Base-by-base conservation (phyloP, 2,888 invertebrate species). In the Tridacna crocea region DNA sequence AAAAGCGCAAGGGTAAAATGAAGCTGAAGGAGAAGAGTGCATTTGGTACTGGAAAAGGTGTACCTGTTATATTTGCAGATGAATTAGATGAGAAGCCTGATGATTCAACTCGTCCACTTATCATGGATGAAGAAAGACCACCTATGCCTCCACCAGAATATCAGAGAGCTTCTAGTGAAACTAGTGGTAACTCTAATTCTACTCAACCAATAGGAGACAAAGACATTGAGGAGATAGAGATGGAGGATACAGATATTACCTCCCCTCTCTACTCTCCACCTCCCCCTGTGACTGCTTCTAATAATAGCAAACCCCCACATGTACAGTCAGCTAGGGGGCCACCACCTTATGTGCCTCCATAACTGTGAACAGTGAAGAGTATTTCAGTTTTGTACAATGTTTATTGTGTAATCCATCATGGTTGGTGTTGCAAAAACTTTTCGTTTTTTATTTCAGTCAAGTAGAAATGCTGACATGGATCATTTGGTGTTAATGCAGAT, bases 301-400 rank as follows among this genome's bases (percentile, higher is more conserved):
- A 84, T 72, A 88, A 85, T 78, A 91, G 88, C 78, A 92, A 91
- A 83, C 91, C 91, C 74, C 90, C 90, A 26, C 89, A 92, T 75
- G 90, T 92, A 79, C 91, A 90, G 73, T 98, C 98, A 84, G 97
- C 98, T 90, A 98, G 98, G 96, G 96, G 98, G 93, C 98, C 98
- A 95, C 99, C 99, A 74, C 99, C 99, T 60, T 99, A 99, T 95
- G 98, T 99, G 92, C 98, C 99, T 91, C 99, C 99, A 95, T 99
- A 98, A 98, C 61, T 13, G 47, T 26, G 3, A 60, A 24, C 46
- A 27, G n/a, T 55, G 80, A 80, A 73, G 78, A 78, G 72, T 78
- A 78, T 78, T 76, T 58, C 19, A 78, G 13, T 26, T 58, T 1
- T 75, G 24, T 63, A 36, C 19, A 11, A 24, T 15, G 11, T 63